phyloP scores from a whole-genome alignment of 2,113 vertebrate genomes.

The Gallinago paraguaiae region DNA sequence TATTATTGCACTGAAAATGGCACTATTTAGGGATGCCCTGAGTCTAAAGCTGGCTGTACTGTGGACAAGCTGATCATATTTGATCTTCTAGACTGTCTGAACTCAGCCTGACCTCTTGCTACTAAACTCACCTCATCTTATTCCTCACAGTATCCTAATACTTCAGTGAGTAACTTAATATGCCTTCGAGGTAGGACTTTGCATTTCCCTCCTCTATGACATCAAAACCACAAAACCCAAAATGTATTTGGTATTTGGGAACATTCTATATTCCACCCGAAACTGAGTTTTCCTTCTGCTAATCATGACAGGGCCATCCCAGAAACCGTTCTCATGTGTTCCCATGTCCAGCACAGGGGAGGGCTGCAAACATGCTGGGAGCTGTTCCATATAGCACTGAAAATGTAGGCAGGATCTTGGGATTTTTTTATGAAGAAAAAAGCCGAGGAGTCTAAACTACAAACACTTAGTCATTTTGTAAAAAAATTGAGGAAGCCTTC shows the following conservation, averaged over 20 bases:
- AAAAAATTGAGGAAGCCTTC: not conserved
- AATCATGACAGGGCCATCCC: not conserved
- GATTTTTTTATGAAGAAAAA: not conserved
- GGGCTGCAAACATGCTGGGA: not conserved
- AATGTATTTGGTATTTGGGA: not conserved
- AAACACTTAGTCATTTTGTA: not conserved
- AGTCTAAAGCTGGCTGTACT: not conserved
- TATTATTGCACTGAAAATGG: not conserved
- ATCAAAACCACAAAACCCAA: not conserved
- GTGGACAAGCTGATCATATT: not conserved
- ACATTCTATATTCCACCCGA: not conserved
- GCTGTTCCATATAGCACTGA: not conserved
- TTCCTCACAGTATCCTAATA: not conserved
- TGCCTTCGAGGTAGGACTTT: not conserved
- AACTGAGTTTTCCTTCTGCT: not conserved
- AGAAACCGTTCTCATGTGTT: not conserved
- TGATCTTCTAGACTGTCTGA: not conserved
- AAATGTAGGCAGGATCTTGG: not conserved
- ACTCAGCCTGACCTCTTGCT: not conserved
- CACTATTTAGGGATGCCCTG: not conserved
- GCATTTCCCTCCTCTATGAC: fast-evolving
- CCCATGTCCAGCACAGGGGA: not conserved
- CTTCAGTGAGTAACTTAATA: not conserved
- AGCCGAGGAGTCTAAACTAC: not conserved
- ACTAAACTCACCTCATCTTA: not conserved